These are phyloP conservation scores for Elephantulus edwardii DNA, from an alignment of 2,113 vertebrate genomes.

Conservation along the genomic window DNA sequence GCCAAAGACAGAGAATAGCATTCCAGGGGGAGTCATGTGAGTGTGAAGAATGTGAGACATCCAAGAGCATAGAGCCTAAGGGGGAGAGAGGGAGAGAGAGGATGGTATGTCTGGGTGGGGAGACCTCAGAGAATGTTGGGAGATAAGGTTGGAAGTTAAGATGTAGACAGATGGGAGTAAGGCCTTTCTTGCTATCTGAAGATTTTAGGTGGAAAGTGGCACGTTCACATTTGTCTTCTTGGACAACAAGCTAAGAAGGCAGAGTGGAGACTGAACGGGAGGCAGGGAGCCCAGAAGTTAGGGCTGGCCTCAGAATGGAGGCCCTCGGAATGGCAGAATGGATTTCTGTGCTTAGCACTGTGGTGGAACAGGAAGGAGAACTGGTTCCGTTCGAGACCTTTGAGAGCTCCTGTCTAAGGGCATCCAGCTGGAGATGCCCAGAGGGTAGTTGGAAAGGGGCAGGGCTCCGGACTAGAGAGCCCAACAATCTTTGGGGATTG, in stretches of 20 bases:
- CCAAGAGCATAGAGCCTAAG: background rate
- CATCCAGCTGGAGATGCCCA: background rate
- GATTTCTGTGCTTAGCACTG: background rate
- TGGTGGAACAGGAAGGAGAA: background rate
- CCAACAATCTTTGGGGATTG: background rate
- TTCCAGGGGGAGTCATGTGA: background rate
- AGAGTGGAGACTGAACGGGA: background rate
- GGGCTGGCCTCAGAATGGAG: background rate
- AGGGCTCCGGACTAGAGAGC: background rate
- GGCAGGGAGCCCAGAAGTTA: background rate
- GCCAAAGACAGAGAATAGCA: background rate
- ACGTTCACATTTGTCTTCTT: background rate
- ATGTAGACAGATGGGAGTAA: background rate
- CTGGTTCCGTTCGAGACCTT: background rate
- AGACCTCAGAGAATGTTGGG: background rate
- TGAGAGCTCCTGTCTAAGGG: background rate
- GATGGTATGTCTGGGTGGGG: background rate
- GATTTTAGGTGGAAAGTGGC: background rate
- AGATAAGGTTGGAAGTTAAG: background rate
- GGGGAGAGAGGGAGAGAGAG: background rate
- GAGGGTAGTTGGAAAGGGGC: background rate
- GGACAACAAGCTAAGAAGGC: background rate
- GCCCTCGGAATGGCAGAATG: background rate
- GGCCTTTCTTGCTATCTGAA: background rate
- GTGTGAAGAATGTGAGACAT: background rate